phyloP scores from a whole-genome alignment of 2,113 vertebrate genomes.

The Pungitius pungitius region DNA sequence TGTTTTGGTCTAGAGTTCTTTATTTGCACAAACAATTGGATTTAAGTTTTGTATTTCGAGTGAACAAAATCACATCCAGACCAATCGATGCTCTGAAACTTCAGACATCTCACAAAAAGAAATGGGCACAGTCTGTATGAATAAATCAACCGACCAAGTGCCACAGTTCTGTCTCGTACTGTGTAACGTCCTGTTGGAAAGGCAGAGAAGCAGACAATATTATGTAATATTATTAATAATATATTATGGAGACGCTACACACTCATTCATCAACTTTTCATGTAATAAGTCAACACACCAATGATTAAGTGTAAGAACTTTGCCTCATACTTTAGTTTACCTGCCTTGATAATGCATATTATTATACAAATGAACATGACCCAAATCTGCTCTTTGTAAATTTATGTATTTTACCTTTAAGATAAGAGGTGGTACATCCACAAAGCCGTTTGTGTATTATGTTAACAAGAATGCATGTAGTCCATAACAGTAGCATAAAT shows the following conservation, averaged over 20 bases:
- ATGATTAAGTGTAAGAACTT: conserved; percentile 79
- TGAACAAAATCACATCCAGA: neutral
- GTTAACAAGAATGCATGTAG: conserved; percentile 60
- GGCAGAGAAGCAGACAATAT: conserved; percentile 14
- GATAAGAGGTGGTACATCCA: conserved; percentile 60
- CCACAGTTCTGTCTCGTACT: conserved; percentile 1
- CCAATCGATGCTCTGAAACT: neutral
- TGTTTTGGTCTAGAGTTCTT: neutral
- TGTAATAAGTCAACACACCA: conserved; percentile 63
- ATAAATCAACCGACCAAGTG: conserved; percentile 13
- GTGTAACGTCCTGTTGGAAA: conserved; percentile 9
- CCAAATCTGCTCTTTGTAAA: conserved; percentile 80
- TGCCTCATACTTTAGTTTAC: conserved; percentile 67
- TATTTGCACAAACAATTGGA: neutral
- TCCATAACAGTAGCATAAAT: conserved; percentile 69
- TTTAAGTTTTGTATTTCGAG: conserved; percentile 3
- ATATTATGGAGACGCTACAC: conserved; percentile 37
- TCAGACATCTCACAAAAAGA: neutral
- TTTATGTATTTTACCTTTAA: conserved; percentile 82
- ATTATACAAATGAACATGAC: conserved; percentile 82
- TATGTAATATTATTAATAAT: too few species aligned
- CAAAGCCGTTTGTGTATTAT: conserved; percentile 61
- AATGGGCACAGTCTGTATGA: neutral
- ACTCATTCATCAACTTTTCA: conserved; percentile 67
- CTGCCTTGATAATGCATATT: conserved; percentile 77